These are phyloP conservation scores for Sinonovacula constricta DNA, from an alignment of 1,140 invertebrate species.

Conservation along the genomic window DNA sequence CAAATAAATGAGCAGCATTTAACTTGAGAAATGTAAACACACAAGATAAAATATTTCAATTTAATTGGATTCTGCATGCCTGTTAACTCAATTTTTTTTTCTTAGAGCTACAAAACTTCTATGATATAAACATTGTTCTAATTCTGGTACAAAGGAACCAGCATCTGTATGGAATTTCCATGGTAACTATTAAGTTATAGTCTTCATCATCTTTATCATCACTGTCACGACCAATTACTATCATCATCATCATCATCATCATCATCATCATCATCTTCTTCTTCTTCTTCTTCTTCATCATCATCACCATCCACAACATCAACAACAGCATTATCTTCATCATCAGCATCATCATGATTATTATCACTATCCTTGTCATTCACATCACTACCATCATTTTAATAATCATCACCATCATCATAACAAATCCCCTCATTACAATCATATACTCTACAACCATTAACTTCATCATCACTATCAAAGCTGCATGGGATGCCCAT, in stretches of 20 bases:
- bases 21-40: too few relatives aligned
- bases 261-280: slow-evolving; percentile 11
- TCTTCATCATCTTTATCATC: slow-evolving; percentile 9
- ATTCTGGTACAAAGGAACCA: too few relatives aligned
- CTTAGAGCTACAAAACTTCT: too few relatives aligned
- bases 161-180: too few relatives aligned
- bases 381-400: neutral
- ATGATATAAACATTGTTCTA: too few relatives aligned
- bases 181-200: too few relatives aligned
- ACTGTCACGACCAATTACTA: neutral
- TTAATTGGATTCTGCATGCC: too few relatives aligned
- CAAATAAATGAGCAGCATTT: too few relatives aligned
- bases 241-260: slow-evolving; percentile 13
- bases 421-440: neutral
- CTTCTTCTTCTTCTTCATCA: neutral
- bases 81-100: too few relatives aligned
- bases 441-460: neutral
- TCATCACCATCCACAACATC: neutral
- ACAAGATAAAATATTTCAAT: too few relatives aligned
- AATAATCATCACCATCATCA: slow-evolving; percentile 9
- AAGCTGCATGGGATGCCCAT: too few relatives aligned
- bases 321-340: neutral
- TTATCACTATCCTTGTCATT: neutral
- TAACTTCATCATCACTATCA: neutral
- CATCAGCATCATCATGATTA: neutral